A percentile compares a stretch with the other conserved stretches of the same genome.
These are phyloP conservation scores for Arion vulgaris DNA, from an alignment of 1,140 invertebrate species.

Conservation along the genomic window DNA sequence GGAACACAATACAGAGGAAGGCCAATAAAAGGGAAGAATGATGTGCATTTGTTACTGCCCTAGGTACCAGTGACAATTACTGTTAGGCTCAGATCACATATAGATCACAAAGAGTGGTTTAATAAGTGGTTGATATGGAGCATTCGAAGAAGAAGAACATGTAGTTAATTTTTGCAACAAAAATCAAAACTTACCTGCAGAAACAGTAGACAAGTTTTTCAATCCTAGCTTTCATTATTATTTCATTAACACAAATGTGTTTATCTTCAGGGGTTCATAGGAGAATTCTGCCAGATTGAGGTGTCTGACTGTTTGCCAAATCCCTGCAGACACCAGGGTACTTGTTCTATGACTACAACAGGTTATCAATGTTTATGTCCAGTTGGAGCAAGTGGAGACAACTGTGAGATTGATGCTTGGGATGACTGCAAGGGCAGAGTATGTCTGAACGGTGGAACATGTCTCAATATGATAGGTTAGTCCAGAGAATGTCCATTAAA, in stretches of 20 bases:
- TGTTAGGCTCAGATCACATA: too few relatives aligned
- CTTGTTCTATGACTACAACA: conserved; percentile 76
- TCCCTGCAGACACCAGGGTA: conserved; percentile 88
- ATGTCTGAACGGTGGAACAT: conserved; percentile 83
- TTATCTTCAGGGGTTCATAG: conserved; percentile 86
- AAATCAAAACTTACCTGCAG: too few relatives aligned
- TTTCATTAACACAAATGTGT: too few relatives aligned
- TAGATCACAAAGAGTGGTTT: too few relatives aligned
- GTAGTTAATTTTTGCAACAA: too few relatives aligned
- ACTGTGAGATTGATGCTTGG: conserved; percentile 76
- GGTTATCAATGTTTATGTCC: conserved; percentile 86
- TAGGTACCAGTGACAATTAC: too few relatives aligned
- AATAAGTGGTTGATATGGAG: too few relatives aligned
- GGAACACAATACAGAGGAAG: too few relatives aligned
- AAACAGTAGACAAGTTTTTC: background rate
- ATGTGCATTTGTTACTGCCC: too few relatives aligned
- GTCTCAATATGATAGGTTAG: conserved; percentile 52
- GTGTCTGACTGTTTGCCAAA: conserved; percentile 86
- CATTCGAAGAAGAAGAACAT: too few relatives aligned
- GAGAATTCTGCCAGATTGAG: conserved; percentile 86
- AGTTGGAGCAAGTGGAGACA: conserved; percentile 72
- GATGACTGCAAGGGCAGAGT: conserved; percentile 57
- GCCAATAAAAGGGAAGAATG: too few relatives aligned
- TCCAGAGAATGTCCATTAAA: too few relatives aligned
- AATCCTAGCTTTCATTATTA: background rate